These are phyloP conservation scores for Acrobeloides nanus DNA, from an alignment of 2,888 invertebrate species.

Conservation along the genomic window DNA sequence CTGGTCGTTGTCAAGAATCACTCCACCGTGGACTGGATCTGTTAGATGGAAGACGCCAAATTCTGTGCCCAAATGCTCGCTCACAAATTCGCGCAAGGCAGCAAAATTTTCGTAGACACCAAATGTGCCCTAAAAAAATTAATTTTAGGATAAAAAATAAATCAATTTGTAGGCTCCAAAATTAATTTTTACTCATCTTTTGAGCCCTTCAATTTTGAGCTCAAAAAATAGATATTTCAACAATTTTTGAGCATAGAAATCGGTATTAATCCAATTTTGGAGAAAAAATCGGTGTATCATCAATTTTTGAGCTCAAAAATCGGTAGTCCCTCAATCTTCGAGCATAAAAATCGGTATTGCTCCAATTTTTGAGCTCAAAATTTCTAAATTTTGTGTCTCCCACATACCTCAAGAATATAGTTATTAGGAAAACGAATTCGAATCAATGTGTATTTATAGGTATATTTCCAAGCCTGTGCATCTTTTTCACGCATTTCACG, in stretches of 20 bases:
- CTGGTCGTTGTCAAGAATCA: constrained; percentile 60
- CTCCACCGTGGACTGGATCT: constrained; percentile 16
- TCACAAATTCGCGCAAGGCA: constrained; percentile 32
- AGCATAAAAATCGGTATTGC: no score
- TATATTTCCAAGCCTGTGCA: constrained; percentile 67
- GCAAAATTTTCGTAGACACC: constrained; percentile 31
- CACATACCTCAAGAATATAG: constrained; percentile 34
- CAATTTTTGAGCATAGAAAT: no score
- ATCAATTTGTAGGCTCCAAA: neutral
- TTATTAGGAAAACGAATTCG: constrained; percentile 74
- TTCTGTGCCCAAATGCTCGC: constrained; percentile 12
- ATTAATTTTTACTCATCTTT: no score
- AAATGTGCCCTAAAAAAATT: constrained; percentile 37
- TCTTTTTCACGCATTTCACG: constrained; percentile 91
- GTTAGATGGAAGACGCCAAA: constrained; percentile 27
- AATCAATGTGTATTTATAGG: constrained; percentile 68
- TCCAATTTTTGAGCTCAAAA: no score
- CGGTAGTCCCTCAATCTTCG: no score
- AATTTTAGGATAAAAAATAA: neutral
- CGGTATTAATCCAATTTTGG: neutral
- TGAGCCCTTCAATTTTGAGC: no score
- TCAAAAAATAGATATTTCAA: no score
- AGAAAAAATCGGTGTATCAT: no score
- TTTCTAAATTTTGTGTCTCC: neutral
- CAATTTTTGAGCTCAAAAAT: no score